Base-by-base conservation (phyloP, 30 jellyfish, hydroid and myxozoan species). In the Clytia hemisphaerica region DNA sequence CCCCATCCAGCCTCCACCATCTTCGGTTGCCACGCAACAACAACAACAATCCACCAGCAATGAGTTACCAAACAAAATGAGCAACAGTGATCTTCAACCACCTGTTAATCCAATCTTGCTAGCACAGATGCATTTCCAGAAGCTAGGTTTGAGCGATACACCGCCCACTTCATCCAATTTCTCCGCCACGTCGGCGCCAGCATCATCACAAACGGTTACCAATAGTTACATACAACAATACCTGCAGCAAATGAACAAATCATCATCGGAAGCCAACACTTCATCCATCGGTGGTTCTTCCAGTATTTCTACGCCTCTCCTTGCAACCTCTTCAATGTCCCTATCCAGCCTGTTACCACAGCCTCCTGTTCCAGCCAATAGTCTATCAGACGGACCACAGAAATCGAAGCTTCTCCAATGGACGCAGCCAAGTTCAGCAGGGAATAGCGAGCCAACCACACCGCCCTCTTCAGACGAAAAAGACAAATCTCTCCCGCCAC, bases 361-460 rank as follows among this genome's bases (percentile, higher is more conserved):
- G 49, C 45, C 81, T 9, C 46, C 81, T 2, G 50, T 69, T 25
- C 36, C 81, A 14, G 78, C 61, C 15, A 44, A 47, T 45, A 69
- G 74, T 69, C 40, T 42, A 19, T 69, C 81, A 21, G 81, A 69
- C 19, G 96, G 83, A 31, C 94, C 96, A 16, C 92, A 72, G 71
- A 54, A 73, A 44, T 86, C 96, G 29, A 86, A 86, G 65, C 82
- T 86, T 2, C 75, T 54, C 25, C 92, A 86, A 35, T 86, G 96
- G 96, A 79, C 93, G 4, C 96, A 86, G 53, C 44, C 92, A 33
- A 47, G 53, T 60, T 24, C 78, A 1, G 67, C 80, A 58, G 82
- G 64, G 6, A 10, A 75, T 4, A 79, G 67, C 24, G 92, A 67
- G 37, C 61, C 90, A 12, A 33, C 76, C 1, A 45, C 93, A 6